phyloP scores from a whole-genome alignment of 1,140 invertebrate species.

The Saccostrea glomerata region DNA sequence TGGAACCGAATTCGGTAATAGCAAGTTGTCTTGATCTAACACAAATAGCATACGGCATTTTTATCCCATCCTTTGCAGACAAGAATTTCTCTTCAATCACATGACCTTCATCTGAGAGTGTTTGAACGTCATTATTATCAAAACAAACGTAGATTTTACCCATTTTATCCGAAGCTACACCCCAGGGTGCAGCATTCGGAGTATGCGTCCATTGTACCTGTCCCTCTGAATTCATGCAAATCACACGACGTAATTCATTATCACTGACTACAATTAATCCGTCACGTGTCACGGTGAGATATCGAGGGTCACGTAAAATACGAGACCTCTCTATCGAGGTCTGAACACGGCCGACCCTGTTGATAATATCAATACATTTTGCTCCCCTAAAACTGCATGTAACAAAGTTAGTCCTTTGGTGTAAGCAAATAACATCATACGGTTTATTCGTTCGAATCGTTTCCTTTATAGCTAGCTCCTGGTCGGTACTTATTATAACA shows the following conservation, averaged over 20 bases:
- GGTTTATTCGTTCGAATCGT: constrained; percentile 31
- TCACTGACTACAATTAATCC: constrained; percentile 43
- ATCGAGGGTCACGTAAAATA: constrained; percentile 41
- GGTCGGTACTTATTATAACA: background rate
- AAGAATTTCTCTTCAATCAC: constrained; percentile 40
- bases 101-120: constrained; percentile 31
- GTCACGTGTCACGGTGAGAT: constrained; percentile 11
- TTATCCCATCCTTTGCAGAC: constrained; percentile 36
- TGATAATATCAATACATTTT: constrained; percentile 38
- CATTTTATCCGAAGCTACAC: constrained; percentile 33
- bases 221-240: constrained; percentile 31
- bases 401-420: constrained; percentile 19
- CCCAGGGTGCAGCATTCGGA: constrained; percentile 35
- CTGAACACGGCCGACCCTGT: constrained; percentile 31
- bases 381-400: constrained; percentile 13
- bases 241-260: constrained; percentile 34
- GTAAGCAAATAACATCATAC: constrained; percentile 42
- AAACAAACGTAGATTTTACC: constrained; percentile 40
- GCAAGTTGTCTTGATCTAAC: constrained; percentile 38
- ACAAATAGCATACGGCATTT: constrained; percentile 48
- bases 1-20: constrained; percentile 45
- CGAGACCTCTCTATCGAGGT: constrained; percentile 38
- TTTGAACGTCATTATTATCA: constrained; percentile 43
- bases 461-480: constrained; percentile 28
- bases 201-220: constrained; percentile 47